Percentiles rank a stretch among this genome's conserved stretches.
phyloP scores from a whole-genome alignment of 2,113 vertebrate genomes.

The Bos javanicus region DNA sequence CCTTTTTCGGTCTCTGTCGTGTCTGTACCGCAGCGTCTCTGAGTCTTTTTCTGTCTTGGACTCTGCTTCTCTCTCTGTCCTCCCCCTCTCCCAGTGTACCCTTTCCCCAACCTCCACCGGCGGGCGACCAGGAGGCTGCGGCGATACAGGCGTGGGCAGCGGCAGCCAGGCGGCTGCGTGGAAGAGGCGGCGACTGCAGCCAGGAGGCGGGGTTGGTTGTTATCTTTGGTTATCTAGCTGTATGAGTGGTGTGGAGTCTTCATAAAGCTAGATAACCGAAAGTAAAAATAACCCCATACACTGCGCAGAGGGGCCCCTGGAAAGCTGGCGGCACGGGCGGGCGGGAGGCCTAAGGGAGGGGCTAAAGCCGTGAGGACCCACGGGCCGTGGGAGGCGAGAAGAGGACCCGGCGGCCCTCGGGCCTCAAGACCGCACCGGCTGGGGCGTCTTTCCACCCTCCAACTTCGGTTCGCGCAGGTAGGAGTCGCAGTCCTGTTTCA shows the following conservation, averaged over 20 bases:
- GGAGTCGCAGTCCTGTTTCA: neutral
- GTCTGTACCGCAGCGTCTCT: neutral
- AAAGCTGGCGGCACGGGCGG: slow-evolving; percentile 51
- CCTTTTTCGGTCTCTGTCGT: neutral
- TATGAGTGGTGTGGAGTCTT: slow-evolving; percentile 96
- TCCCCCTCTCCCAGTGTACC: neutral
- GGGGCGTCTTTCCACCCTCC: neutral
- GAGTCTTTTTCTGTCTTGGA: neutral
- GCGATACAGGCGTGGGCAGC: neutral
- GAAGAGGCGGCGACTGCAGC: slow-evolving; percentile 69
- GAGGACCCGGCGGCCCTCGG: neutral
- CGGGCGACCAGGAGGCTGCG: neutral
- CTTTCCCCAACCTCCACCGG: neutral
- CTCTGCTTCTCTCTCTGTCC: neutral
- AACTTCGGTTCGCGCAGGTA: neutral
- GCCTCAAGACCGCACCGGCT: neutral
- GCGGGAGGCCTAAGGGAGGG: neutral
- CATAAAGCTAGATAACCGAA: slow-evolving; percentile 99
- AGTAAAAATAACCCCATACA: slow-evolving; percentile 99
- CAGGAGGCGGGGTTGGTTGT: slow-evolving; percentile 91
- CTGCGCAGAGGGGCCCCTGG: slow-evolving; percentile 85
- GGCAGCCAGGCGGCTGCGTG: slow-evolving; percentile 75
- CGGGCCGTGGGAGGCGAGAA: neutral
- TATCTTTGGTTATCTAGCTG: slow-evolving; percentile 99
- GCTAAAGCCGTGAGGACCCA: neutral